phyloP scores from a whole-genome alignment of 2,113 vertebrate species.

The Ammospiza caudacuta region DNA sequence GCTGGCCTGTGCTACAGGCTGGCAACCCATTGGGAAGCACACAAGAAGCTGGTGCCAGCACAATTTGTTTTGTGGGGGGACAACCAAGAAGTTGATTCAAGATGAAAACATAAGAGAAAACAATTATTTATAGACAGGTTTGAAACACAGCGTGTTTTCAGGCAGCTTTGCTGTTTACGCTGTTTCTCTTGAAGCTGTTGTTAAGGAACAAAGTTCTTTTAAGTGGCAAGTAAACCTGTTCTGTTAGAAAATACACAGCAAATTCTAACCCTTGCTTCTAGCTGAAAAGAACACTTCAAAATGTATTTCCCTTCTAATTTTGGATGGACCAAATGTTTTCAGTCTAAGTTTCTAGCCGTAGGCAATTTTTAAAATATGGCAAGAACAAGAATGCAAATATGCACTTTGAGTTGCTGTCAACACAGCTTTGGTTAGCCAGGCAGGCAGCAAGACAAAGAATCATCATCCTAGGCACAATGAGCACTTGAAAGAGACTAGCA shows the following conservation, averaged over 20 bases:
- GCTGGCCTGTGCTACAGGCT: not conserved
- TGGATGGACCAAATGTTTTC: not conserved
- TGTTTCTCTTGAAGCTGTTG: not conserved
- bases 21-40: not conserved
- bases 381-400: not conserved
- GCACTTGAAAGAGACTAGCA: not conserved
- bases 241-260: not conserved
- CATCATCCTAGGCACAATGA: not conserved
- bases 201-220: not conserved
- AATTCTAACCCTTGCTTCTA: not conserved
- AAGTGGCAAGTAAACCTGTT: not conserved
- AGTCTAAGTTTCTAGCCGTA: not conserved
- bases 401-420: constrained; percentile 15
- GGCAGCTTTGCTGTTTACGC: not conserved
- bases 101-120: not conserved
- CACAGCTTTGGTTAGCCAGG: constrained; percentile 9
- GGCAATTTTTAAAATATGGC: not conserved
- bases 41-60: not conserved
- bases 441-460: not conserved
- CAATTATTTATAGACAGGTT: not conserved
- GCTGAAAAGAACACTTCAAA: constrained; percentile 15
- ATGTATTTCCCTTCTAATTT: constrained; percentile 2
- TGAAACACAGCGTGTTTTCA: not conserved
- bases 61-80: not conserved
- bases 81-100: not conserved